Evolutionary conservation across 2,113 vertebrate genomes (phyloP).

Genomic region (Psettodes erumei): DNA sequence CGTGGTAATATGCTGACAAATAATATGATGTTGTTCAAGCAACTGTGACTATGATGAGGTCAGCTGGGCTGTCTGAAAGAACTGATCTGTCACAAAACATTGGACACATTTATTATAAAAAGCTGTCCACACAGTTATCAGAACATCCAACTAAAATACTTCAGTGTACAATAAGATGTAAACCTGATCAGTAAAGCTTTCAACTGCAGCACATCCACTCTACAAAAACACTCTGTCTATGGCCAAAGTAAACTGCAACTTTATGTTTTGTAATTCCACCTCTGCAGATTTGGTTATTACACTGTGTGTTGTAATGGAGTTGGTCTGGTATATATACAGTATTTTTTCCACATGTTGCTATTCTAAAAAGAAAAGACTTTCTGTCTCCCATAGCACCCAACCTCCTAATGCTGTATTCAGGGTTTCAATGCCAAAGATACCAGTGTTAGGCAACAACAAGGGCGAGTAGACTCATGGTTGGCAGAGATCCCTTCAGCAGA

Average conservation of each 20-base stretch:
- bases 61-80: conserved; percentile 1
- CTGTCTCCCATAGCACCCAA: conserved; percentile 13
- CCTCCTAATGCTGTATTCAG: not conserved
- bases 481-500: conserved; percentile 28
- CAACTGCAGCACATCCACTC: not conserved
- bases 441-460: conserved; percentile 29
- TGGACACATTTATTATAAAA: not conserved
- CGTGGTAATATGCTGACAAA: conserved; percentile 57
- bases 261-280: conserved; percentile 33
- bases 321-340: conserved; percentile 29
- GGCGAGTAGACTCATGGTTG: conserved; percentile 28
- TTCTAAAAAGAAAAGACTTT: conserved; percentile 32
- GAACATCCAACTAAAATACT: not conserved
- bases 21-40: conserved; percentile 30
- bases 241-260: conserved; percentile 15
- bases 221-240: conserved; percentile 1
- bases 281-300: conserved; percentile 13
- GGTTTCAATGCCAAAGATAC: conserved; percentile 35
- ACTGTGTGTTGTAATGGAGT: conserved; percentile 32
- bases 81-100: not conserved
- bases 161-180: not conserved
- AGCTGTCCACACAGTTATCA: not conserved
- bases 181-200: conserved; percentile 12
- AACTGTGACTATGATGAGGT: conserved; percentile 30
- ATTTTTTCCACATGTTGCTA: conserved; percentile 24